Base-by-base conservation (phyloP, 2,113 vertebrate genomes). In the Equus quagga region DNA sequence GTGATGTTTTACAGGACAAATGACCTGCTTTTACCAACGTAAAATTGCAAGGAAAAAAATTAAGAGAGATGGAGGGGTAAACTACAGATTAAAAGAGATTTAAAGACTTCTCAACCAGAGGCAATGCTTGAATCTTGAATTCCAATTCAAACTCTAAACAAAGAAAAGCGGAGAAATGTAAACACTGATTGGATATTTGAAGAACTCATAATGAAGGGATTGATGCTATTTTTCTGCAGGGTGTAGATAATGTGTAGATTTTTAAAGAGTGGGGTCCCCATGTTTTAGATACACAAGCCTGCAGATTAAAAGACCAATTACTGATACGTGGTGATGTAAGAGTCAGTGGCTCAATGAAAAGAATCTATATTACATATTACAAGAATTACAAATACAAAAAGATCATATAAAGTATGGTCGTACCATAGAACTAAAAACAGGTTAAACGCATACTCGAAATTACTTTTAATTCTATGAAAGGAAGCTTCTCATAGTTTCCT, bases 101-200 rank as follows among this genome's bases (percentile, higher is more conserved):
- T 76, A 75, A 87, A 58, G 36, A 56, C 46, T 54, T 54, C 67
- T 36, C 76, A 78, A 78, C 19, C 2, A 21, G 11, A 70, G n/a
- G 44, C 23, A 89, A 81, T 46, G n/a, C 89, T 41, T 87, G 41
- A 75, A 92, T 33, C n/a, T 67, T 58, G 0, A 36, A 69, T 85
- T 67, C 17, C 28, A 89, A 92, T 85, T 85, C 49, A 97, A 82
- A 49, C 4, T 94, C 26, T 58, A 79, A 67, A 75, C 8, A 87
- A 31, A 80, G 8, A 36, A 46, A 41, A 81, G 9, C 15, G n/a
- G 9, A 91, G 26, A 94, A 94, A 94, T 73, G 49, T 28, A 78
- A 92, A 78, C 12, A 90, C 2, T 80, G 64, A 97, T 7, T 46
- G 3, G 31, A 31, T 94, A 78, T 31, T 19, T 88, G 21, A 91